Conservation (phyloP, 2,888 invertebrate genomes). For the Dicranocentrus wangi region DNA sequence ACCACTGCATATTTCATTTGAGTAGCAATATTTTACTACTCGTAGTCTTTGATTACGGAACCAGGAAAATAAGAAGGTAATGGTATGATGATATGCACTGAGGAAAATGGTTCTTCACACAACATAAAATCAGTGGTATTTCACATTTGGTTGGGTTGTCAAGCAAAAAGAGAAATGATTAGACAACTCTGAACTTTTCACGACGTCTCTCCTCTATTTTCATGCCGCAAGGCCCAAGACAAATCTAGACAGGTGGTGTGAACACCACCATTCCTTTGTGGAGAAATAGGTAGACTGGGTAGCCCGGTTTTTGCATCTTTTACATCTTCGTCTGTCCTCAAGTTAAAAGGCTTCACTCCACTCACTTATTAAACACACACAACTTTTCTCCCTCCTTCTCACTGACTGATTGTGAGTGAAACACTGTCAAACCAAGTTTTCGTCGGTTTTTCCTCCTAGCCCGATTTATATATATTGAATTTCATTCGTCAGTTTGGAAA, state of each 20-base stretch:
- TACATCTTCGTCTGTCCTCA: slow-evolving; percentile 8
- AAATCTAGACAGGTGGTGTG: slow-evolving; percentile 60
- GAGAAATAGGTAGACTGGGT: background rate
- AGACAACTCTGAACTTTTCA: slow-evolving; percentile 13
- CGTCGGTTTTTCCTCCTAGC: background rate
- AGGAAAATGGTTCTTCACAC: slow-evolving; percentile 7
- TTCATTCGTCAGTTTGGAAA: slow-evolving; percentile 12
- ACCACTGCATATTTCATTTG: background rate
- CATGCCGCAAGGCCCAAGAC: slow-evolving; percentile 19
- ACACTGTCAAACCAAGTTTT: slow-evolving; percentile 26
- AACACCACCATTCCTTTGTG: slow-evolving; percentile 11
- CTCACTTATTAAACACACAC: background rate
- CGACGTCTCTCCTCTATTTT: background rate
- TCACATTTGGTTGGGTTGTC: slow-evolving; percentile 9
- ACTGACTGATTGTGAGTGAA: slow-evolving; percentile 4
- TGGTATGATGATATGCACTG: background rate
- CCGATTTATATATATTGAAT: background rate
- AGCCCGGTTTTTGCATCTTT: background rate
- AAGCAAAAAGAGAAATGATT: slow-evolving; percentile 29
- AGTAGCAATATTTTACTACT: no score
- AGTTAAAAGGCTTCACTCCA: background rate
- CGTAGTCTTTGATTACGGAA: no score
- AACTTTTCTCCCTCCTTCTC: background rate
- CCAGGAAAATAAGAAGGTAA: no score
- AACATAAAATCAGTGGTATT: slow-evolving; percentile 25